These are phyloP conservation scores for Dicrurus megarhynchus DNA, from an alignment of 2,113 vertebrate genomes.

Conservation along the genomic window DNA sequence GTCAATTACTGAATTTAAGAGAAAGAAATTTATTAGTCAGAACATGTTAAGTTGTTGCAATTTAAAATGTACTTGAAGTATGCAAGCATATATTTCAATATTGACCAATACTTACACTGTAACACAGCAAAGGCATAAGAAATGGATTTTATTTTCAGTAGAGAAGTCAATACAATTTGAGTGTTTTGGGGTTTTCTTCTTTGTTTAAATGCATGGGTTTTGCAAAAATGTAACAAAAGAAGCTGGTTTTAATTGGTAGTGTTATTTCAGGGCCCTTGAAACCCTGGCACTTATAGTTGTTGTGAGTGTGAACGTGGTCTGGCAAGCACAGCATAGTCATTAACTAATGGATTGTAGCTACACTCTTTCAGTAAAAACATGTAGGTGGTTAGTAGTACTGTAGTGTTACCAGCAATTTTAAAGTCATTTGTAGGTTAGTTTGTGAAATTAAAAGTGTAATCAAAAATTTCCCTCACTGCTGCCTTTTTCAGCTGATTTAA, in stretches of 20 bases:
- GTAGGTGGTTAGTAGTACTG: not conserved
- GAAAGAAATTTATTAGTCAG: not conserved
- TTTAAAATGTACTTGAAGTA: not conserved
- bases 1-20: not conserved
- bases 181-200: not conserved
- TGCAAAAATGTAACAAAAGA: constrained; percentile 9
- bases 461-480: not conserved
- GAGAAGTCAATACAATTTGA: not conserved
- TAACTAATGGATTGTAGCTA: constrained; percentile 38
- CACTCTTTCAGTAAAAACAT: constrained; percentile 1
- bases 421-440: constrained; percentile 49
- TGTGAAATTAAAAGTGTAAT: constrained; percentile 20
- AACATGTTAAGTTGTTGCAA: not conserved
- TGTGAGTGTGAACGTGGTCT: constrained; percentile 1
- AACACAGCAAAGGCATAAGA: not conserved
- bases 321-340: constrained; percentile 8
- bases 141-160: not conserved
- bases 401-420: constrained; percentile 35
- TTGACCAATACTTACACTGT: not conserved
- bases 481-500: constrained; percentile 39
- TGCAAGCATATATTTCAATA: not conserved
- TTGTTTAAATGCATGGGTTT: not conserved
- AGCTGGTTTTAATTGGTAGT: not conserved
- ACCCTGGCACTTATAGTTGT: not conserved
- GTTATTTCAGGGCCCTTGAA: constrained; percentile 22